phyloP scores from a whole-genome alignment of 1,140 invertebrate genomes.

The Goniozus legneri region DNA sequence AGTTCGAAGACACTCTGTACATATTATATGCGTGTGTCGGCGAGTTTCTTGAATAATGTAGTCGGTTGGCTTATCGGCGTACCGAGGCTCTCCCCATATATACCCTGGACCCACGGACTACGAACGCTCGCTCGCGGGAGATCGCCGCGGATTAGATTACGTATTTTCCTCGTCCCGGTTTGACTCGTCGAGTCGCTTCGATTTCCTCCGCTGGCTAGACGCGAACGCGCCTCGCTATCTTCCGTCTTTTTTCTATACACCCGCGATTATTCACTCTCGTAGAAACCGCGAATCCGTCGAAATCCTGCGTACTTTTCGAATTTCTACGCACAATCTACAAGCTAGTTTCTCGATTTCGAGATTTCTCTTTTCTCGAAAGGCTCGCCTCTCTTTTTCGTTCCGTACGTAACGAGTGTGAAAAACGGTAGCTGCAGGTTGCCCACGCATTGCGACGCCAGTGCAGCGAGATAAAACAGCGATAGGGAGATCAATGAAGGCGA shows the following conservation, averaged over 20 bases:
- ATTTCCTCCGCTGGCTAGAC: constrained; percentile 16
- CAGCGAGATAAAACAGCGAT: constrained; percentile 54
- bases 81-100: no score
- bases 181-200: constrained; percentile 29
- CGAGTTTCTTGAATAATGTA: constrained; percentile 27
- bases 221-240: no score
- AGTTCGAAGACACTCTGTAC: no score
- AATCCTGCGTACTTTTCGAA: no score
- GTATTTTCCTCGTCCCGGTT: constrained; percentile 29
- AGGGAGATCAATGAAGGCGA: constrained; percentile 55
- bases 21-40: constrained; percentile 3
- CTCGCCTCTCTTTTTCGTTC: no score
- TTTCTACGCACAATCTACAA: no score
- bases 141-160: constrained; percentile 47
- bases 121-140: constrained; percentile 47
- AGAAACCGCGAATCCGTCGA: no score
- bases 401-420: not conserved
- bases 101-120: no score
- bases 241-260: no score
- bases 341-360: no score
- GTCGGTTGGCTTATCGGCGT: constrained; percentile 30
- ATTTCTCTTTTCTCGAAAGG: no score
- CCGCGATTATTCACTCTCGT: no score
- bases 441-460: constrained; percentile 45
- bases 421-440: constrained; percentile 13